Evolutionary conservation across 2,113 vertebrate genomes (phyloP).

Genomic region (Epinephelus fuscoguttatus): DNA sequence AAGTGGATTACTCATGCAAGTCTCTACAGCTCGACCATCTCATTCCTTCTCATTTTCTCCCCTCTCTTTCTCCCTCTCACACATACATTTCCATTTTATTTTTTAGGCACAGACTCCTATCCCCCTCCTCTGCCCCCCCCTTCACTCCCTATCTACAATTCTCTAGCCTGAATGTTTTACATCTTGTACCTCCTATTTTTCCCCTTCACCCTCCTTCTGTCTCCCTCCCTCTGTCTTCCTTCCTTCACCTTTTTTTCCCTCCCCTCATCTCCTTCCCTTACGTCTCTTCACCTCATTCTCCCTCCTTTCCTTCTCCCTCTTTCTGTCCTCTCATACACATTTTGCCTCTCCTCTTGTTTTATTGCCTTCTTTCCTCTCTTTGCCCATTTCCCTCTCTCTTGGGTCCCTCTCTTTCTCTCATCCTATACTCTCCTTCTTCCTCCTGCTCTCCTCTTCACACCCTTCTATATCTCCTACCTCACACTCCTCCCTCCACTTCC

Average conservation of each 20-base stretch:
- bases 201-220: background rate
- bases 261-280: background rate
- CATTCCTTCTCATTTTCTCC: conserved; percentile 21
- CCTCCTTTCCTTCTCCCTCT: background rate
- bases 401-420: conserved; percentile 21
- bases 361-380: conserved; percentile 18
- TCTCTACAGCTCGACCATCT: conserved; percentile 41
- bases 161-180: conserved; percentile 48
- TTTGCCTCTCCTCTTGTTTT: conserved; percentile 30
- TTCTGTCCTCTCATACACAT: background rate
- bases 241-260: background rate
- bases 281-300: background rate
- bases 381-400: conserved; percentile 15
- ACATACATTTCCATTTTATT: conserved; percentile 48
- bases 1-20: conserved; percentile 68
- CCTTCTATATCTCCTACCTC: conserved; percentile 35
- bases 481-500: conserved; percentile 29
- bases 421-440: conserved; percentile 28
- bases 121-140: background rate
- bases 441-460: conserved; percentile 27
- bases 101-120: conserved; percentile 26
- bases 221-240: background rate
- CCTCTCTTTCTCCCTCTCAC: conserved; percentile 15
- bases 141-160: conserved; percentile 26
- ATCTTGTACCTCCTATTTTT: conserved; percentile 31